These are phyloP conservation scores for Poeciliopsis turneri DNA, from an alignment of 2,797 vertebrate genomes.

Conservation along the genomic window DNA sequence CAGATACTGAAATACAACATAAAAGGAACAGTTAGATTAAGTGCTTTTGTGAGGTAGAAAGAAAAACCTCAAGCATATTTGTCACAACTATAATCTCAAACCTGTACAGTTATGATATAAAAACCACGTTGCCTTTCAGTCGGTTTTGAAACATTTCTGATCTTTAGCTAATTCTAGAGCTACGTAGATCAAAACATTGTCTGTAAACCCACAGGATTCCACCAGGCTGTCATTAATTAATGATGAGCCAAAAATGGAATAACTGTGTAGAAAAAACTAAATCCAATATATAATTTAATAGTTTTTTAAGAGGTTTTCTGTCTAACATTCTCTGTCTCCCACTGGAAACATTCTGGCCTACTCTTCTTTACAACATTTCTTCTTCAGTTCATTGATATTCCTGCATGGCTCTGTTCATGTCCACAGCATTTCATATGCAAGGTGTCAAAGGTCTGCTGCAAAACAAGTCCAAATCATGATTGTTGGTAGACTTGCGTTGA, in stretches of 20 bases:
- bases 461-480: not conserved
- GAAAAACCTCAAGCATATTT: not conserved
- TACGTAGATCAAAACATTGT: not conserved
- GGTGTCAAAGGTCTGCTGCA: not conserved
- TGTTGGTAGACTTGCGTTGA: not conserved
- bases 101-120: not conserved
- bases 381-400: not conserved
- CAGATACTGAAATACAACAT: not conserved
- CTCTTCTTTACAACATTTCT: not conserved
- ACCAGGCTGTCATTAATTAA: not conserved
- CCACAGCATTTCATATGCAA: not conserved
- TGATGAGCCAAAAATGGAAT: not conserved
- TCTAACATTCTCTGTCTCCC: not conserved
- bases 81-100: not conserved
- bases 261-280: not conserved
- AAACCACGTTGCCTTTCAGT: not conserved
- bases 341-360: not conserved
- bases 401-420: not conserved
- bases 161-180: not conserved
- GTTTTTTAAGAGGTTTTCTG: not conserved
- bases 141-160: not conserved
- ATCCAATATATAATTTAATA: not conserved
- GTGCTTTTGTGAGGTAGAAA: not conserved
- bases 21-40: not conserved
- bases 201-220: not conserved